Percentiles rank a stretch among this genome's conserved stretches.
These are phyloP conservation scores for Tortricodes alternella DNA, from an alignment of 2,888 invertebrate genomes.

Conservation along the genomic window DNA sequence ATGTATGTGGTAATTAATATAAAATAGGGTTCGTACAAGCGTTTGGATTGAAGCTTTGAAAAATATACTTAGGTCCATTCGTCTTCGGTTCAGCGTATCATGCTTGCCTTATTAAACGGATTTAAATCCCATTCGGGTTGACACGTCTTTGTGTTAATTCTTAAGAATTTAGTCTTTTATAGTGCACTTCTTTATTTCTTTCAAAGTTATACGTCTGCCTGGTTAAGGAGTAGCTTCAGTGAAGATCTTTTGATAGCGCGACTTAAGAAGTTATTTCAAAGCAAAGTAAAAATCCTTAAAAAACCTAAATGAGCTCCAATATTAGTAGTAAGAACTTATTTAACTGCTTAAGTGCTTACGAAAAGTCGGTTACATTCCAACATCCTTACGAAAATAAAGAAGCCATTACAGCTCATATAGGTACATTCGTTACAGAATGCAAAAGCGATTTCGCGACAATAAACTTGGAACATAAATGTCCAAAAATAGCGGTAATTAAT, in stretches of 20 bases:
- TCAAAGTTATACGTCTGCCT: not conserved
- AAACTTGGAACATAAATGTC: not conserved
- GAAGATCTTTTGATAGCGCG: no score
- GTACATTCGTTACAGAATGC: not conserved
- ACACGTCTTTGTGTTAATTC: constrained; percentile 19
- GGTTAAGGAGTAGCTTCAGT: no score
- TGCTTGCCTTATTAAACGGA: constrained; percentile 5
- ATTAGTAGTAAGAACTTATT: no score
- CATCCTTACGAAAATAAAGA: not conserved
- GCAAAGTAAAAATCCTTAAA: no score
- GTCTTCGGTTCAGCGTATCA: not conserved
- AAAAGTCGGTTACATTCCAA: no score
- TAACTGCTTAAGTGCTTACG: no score
- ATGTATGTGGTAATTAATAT: no score
- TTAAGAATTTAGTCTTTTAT: constrained; percentile 9
- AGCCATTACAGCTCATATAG: not conserved
- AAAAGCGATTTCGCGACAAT: not conserved
- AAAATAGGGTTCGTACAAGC: no score
- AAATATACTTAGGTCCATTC: no score
- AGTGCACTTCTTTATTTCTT: not conserved
- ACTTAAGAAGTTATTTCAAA: no score
- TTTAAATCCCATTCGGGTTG: constrained; percentile 12
- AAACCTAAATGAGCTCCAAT: no score
- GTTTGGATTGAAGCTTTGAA: no score
- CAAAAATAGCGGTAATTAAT: constrained; percentile 35